A percentile compares a stretch with the other conserved stretches of the same genome.
These are phyloP conservation scores for Ondatra zibethicus DNA, from an alignment of 2,113 vertebrate species.

Conservation along the genomic window DNA sequence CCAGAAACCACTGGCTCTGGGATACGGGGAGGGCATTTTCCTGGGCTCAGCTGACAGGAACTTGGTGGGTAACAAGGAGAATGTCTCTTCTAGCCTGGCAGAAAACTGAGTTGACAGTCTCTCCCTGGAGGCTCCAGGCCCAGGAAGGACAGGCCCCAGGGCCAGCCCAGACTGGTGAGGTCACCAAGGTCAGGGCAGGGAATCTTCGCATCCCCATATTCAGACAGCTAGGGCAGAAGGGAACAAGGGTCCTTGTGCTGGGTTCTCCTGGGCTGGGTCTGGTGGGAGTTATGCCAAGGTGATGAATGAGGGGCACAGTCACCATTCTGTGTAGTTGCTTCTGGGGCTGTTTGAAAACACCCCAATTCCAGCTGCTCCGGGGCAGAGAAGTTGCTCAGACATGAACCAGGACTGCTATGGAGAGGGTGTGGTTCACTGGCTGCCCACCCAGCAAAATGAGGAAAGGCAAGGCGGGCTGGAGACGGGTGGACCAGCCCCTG, in stretches of 20 bases:
- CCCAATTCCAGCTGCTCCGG: constrained; percentile 27
- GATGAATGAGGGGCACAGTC: not conserved
- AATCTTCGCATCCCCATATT: not conserved
- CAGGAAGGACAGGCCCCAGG: too few relatives aligned
- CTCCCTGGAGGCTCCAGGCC: not conserved
- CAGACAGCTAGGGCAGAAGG: not conserved
- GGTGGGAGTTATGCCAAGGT: not conserved
- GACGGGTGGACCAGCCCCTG: not conserved
- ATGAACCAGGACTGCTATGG: constrained; percentile 11
- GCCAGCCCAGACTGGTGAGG: constrained; percentile 24
- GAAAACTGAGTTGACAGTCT: not conserved
- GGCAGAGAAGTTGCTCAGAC: not conserved
- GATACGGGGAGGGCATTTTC: not conserved
- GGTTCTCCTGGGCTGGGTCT: not conserved
- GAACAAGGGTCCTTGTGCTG: not conserved
- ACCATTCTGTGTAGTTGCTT: not conserved
- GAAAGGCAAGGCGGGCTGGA: not conserved
- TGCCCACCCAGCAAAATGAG: fast-evolving
- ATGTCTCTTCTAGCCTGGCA: not conserved
- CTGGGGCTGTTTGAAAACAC: constrained; percentile 48
- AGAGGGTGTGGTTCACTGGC: not conserved
- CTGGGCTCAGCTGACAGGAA: constrained; percentile 12
- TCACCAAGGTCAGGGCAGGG: not conserved
- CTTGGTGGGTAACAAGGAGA: too few relatives aligned
- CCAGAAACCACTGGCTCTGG: not conserved